Base-by-base conservation (phyloP, 2,797 vertebrate genomes). In the Eulemur rubriventer region DNA sequence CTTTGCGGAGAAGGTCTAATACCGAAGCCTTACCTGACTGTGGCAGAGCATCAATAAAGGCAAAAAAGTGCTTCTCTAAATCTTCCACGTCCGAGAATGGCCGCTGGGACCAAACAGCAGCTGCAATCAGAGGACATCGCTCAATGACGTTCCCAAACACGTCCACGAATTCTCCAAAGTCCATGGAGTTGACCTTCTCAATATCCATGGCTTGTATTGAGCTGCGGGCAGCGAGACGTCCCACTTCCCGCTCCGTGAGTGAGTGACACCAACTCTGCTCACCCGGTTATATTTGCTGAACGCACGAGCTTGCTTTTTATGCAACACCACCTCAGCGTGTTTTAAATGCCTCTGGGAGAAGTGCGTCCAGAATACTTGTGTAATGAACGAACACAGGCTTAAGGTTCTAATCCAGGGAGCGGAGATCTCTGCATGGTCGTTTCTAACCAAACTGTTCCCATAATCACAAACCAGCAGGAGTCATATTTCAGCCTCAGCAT, bases 131-230 rank as follows among this genome's bases (percentile, higher is more conserved):
- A 0, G 99, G 99, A 90, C 99, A 99, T 96, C 98, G 99, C 97
- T 99, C 99, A 57, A 99, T 98, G 91, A 99, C 98, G 1, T 99
- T 99, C 9, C 99, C 99, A 46, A 99, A 99, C 97, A 98, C 80
- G 43, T 98, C 92, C 94, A 99, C 96, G 96, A 99, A 99, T 33
- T 99, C 99, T 70, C 99, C 98, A 2, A 98, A 99, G 65, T 98
- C 97, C 83, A 99, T 98, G 43, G 98, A 88, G 87, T 99, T 99
- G 63, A 99, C 97, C 16, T 95, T 46, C 3, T 82, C 57, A 2
- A 99, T 98, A 88, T 99, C 99, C 99, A 99, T 99, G 2, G 78
- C 75, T 94, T 3, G 18, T 4, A 3, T 33, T 57, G 17, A 1
- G 0, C 41, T 0, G 11, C 46, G 72, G 24, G 70, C 61, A 30